These are phyloP conservation scores for Phoronis australis DNA, from an alignment of 2,888 invertebrate species.

Conservation along the genomic window DNA sequence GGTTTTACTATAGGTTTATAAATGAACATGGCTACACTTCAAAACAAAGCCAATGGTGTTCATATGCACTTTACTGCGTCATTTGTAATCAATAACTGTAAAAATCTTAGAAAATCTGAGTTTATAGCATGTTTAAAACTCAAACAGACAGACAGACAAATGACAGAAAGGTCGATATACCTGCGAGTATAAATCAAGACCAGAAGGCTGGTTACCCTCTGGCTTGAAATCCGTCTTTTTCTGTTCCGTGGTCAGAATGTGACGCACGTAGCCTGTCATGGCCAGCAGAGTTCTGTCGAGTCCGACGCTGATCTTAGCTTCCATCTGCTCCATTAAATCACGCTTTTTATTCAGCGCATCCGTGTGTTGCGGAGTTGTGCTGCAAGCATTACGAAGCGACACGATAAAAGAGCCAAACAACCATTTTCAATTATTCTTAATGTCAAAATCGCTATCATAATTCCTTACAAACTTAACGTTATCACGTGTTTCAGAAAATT, in stretches of 20 bases:
- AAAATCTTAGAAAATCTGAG: too few relatives aligned
- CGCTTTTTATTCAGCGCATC: slow-evolving; percentile 84
- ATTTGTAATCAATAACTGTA: too few relatives aligned
- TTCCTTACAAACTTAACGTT: too few relatives aligned
- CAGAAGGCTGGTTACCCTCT: slow-evolving; percentile 56
- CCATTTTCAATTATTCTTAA: too few relatives aligned
- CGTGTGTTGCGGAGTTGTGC: slow-evolving; percentile 80
- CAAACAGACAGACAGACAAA: neutral
- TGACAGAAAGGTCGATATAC: neutral
- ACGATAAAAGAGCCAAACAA: too few relatives aligned
- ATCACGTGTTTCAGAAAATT: too few relatives aligned
- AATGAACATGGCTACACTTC: too few relatives aligned
- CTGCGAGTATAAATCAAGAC: slow-evolving; percentile 13
- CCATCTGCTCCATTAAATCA: slow-evolving; percentile 72
- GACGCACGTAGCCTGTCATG: slow-evolving; percentile 83
- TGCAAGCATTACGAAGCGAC: too few relatives aligned
- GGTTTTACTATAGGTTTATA: too few relatives aligned
- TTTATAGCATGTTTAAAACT: neutral
- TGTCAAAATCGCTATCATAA: too few relatives aligned
- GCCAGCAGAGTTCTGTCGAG: slow-evolving; percentile 71
- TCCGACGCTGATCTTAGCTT: slow-evolving; percentile 77
- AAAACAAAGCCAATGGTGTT: too few relatives aligned
- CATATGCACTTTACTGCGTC: too few relatives aligned
- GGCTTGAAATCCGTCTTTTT: slow-evolving; percentile 81
- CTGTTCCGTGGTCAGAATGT: slow-evolving; percentile 85